These are phyloP conservation scores for Myripristis murdjan DNA, from an alignment of 2,797 vertebrate species.

Conservation along the genomic window DNA sequence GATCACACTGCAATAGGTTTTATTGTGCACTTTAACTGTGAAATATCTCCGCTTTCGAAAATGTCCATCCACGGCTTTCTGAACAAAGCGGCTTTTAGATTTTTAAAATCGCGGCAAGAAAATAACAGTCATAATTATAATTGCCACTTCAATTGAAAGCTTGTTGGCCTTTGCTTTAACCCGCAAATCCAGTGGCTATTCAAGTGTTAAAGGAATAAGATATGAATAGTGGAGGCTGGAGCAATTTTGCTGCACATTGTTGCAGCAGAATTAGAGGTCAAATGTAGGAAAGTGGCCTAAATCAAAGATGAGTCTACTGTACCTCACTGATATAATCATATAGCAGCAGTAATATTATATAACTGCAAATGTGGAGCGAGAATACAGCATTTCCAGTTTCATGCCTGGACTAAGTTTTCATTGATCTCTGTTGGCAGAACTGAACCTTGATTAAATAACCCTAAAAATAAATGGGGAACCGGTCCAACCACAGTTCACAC, in stretches of 20 bases:
- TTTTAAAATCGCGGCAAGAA: slow-evolving; percentile 17
- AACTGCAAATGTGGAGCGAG: background rate
- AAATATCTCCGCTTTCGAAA: slow-evolving; percentile 4
- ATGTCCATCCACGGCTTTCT: slow-evolving; percentile 7
- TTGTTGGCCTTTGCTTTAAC: slow-evolving; percentile 4
- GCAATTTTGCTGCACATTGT: slow-evolving; percentile 29
- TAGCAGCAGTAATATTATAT: slow-evolving; percentile 16
- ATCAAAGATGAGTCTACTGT: slow-evolving; percentile 4
- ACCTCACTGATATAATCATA: slow-evolving; percentile 1
- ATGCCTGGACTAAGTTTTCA: background rate
- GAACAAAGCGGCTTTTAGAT: background rate
- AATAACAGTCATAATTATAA: slow-evolving; percentile 8
- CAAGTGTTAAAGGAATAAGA: slow-evolving; percentile 17
- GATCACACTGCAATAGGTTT: background rate
- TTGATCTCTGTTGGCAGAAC: background rate
- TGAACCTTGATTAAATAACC: background rate
- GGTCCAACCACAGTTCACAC: slow-evolving; percentile 14
- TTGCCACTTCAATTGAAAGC: background rate
- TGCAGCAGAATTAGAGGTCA: slow-evolving; percentile 37
- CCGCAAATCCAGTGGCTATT: slow-evolving; percentile 27
- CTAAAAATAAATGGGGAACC: slow-evolving; percentile 4
- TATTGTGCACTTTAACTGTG: too few relatives aligned
- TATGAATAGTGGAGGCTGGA: background rate
- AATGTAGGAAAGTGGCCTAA: slow-evolving; percentile 17
- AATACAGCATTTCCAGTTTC: background rate